Base-by-base conservation (phyloP, 2,888 invertebrate genomes). In the Empis livida region DNA sequence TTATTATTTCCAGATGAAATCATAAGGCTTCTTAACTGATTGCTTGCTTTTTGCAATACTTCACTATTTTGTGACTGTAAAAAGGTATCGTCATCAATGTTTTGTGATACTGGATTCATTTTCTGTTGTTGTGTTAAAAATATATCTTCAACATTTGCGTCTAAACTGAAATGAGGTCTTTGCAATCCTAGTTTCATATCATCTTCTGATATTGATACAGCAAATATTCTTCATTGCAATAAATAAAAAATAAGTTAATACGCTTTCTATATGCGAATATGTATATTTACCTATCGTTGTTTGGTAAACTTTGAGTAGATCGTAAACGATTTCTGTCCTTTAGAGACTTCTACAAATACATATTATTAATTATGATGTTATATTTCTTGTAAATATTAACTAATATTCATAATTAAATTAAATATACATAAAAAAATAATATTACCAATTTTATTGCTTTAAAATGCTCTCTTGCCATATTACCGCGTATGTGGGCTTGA, bases 401-500 rank as follows among this genome's bases (percentile, higher is more conserved):
- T 20, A 20, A 20, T 20, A 20, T 5, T 20, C 20, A 20, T 20
- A 20, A 20, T 20, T 20, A 5, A 20, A 74, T 74, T 57, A 31
- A 50, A 35, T 41, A 49, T 38, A n/a, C n/a, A n/a, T 42, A 51
- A 42, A 44, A 43, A 38, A 46, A 50, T 47, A 46, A 37, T 42
- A 45, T 45, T 46, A 58, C 58, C 50, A 51, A 50, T 53, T 53
- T 55, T 15, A 53, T 39, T 53, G 72, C 73, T 1, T 71, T 73
- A 50, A 76, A 72, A 50, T 70, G 65, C 58, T 73, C 72, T 51
- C 86, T 69, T 1, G 82, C 72, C 37, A 79, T 63, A 56, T 73
- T 77, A 0, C 89, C 89, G 20, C 84, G 70, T 10, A 81, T 78
- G 55, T 76, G 75, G 2, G 88, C 82, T 65, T 92, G 90, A 61